These are phyloP conservation scores for Lates calcarifer DNA, from an alignment of 2,113 vertebrate genomes.

Conservation along the genomic window DNA sequence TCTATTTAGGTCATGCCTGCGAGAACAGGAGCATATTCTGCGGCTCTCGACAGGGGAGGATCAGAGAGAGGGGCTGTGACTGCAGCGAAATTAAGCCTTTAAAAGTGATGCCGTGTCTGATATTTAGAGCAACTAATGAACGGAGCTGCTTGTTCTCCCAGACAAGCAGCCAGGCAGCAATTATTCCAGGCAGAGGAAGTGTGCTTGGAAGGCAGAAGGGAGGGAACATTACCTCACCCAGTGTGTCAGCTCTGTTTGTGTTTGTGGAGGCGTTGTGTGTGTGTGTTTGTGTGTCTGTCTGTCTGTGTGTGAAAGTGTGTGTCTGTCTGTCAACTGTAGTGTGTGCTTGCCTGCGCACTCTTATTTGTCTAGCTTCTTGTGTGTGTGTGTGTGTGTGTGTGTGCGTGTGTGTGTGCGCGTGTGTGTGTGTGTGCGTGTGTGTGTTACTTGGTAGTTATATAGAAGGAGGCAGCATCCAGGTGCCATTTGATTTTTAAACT, in stretches of 20 bases:
- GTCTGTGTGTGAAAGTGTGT: slow-evolving; percentile 15
- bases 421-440: not conserved
- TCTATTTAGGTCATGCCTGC: slow-evolving; percentile 79
- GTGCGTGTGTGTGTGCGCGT: slow-evolving; percentile 23
- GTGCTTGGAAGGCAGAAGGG: slow-evolving; percentile 68
- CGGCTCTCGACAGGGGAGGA: slow-evolving; percentile 55
- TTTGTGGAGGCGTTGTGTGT: slow-evolving; percentile 40
- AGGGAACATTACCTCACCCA: slow-evolving; percentile 61
- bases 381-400: slow-evolving; percentile 16
- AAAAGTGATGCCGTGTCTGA: slow-evolving; percentile 73
- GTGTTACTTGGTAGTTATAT: slow-evolving; percentile 13
- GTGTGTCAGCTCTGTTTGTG: slow-evolving; percentile 57
- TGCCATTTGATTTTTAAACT: slow-evolving; percentile 52
- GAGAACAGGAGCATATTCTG: slow-evolving; percentile 67
- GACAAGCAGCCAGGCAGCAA: slow-evolving; percentile 73
- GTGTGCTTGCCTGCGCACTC: not conserved
- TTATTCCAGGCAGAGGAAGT: slow-evolving; percentile 77
- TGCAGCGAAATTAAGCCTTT: slow-evolving; percentile 75
- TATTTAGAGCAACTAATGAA: slow-evolving; percentile 79
- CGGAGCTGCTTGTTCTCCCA: slow-evolving; percentile 53
- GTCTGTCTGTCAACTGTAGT: slow-evolving; percentile 29
- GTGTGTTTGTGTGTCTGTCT: slow-evolving; percentile 17
- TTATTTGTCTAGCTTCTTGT: not conserved
- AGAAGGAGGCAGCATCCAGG: slow-evolving; percentile 47
- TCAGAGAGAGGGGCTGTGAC: slow-evolving; percentile 65